Evolutionary conservation across 2,797 vertebrate genomes (phyloP).

Genomic region (Limnodromus scolopaceus): DNA sequence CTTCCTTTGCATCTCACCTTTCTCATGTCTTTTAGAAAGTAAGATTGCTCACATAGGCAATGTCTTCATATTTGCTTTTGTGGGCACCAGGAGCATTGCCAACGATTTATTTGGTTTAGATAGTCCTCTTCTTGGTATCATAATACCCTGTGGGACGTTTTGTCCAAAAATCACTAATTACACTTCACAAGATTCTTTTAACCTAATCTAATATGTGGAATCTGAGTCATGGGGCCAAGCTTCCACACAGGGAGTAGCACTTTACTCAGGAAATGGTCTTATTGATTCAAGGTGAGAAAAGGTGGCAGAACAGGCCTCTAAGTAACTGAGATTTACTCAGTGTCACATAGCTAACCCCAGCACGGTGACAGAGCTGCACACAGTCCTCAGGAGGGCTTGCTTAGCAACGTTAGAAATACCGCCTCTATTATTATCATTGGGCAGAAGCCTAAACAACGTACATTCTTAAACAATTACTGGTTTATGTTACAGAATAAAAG

Average conservation of each 20-base stretch:
- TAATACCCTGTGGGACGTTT: neutral
- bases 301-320: slow-evolving; percentile 17
- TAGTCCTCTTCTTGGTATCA: neutral
- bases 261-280: slow-evolving; percentile 56
- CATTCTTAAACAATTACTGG: neutral
- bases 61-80: neutral
- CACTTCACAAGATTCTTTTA: slow-evolving; percentile 33
- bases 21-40: neutral
- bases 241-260: slow-evolving; percentile 37
- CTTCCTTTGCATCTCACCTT: slow-evolving; percentile 10
- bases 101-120: slow-evolving; percentile 17
- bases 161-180: slow-evolving; percentile 38
- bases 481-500: neutral
- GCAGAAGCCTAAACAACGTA: neutral
- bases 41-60: neutral
- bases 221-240: neutral
- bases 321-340: neutral
- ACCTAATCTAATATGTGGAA: slow-evolving; percentile 35
- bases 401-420: neutral
- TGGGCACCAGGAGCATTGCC: neutral
- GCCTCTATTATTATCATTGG: neutral
- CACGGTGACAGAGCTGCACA: neutral
- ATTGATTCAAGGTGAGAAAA: slow-evolving; percentile 55
- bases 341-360: slow-evolving; percentile 39
- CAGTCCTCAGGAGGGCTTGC: neutral